phyloP scores from a whole-genome alignment of 2,888 invertebrate genomes.

The Aproaerema taeniolella region DNA sequence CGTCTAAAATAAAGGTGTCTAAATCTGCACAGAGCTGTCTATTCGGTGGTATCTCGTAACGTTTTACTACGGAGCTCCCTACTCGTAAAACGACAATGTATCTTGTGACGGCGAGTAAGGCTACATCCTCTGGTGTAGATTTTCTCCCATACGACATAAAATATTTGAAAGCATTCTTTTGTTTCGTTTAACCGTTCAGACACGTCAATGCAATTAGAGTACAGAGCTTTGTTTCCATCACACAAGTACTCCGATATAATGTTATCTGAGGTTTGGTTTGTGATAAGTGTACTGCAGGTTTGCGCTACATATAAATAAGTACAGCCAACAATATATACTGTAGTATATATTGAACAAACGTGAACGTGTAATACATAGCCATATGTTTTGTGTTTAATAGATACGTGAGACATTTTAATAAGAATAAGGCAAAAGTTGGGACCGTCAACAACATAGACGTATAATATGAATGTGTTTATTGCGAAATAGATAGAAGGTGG shows the following conservation, averaged over 20 bases:
- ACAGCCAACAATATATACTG: conserved; percentile 3
- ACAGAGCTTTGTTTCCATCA: conserved; percentile 8
- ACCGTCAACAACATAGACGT: too few relatives aligned
- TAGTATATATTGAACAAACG: too few relatives aligned
- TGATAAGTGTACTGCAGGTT: conserved; percentile 6
- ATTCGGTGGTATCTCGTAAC: conserved; percentile 13
- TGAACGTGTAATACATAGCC: too few relatives aligned
- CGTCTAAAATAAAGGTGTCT: conserved; percentile 36
- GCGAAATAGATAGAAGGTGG: background rate
- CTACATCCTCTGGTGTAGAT: too few relatives aligned
- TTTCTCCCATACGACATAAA: conserved; percentile 5
- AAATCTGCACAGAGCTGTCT: conserved; percentile 21
- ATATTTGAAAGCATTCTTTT: conserved; percentile 8
- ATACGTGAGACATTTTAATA: background rate
- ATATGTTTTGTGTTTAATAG: too few relatives aligned
- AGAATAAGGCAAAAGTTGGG: background rate
- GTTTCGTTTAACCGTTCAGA: conserved; percentile 5
- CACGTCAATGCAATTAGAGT: conserved; percentile 4
- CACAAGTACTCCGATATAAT: background rate
- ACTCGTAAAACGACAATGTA: too few relatives aligned
- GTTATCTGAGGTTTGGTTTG: conserved; percentile 8
- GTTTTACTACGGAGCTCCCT: conserved; percentile 5
- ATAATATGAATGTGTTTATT: too few relatives aligned
- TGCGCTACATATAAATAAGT: conserved; percentile 4
- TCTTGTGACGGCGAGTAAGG: too few relatives aligned